These are phyloP conservation scores for Galleria mellonella DNA, from an alignment of 1,140 invertebrate species.

Conservation along the genomic window DNA sequence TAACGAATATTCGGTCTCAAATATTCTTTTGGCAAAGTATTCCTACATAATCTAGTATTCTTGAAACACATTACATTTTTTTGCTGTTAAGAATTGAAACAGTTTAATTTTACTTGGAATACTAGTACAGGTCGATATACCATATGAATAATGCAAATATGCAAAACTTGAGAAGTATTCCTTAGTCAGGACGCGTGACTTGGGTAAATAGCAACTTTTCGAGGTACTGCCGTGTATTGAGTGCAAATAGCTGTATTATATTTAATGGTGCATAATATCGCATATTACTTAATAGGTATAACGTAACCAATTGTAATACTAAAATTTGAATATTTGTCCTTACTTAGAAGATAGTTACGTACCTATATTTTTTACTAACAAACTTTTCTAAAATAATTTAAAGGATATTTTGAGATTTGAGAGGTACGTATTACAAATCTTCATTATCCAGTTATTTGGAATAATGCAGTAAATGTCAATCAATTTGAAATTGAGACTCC, in stretches of 20 bases:
- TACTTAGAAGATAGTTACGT: no score
- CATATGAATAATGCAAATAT: constrained; percentile 53
- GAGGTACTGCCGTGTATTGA: constrained; percentile 38
- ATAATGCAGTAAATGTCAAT: no score
- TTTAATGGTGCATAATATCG: neutral
- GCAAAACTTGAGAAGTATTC: constrained; percentile 50
- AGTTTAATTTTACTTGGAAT: constrained; percentile 19
- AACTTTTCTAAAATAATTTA: no score
- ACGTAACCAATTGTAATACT: neutral
- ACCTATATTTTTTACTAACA: no score
- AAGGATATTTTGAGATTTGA: no score
- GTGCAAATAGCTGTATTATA: constrained; percentile 18
- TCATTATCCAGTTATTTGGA: no score
- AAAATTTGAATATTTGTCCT: no score
- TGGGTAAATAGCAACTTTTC: constrained; percentile 38
- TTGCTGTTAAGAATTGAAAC: constrained; percentile 10
- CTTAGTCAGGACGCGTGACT: constrained; percentile 43
- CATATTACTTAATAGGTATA: no score
- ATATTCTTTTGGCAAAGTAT: neutral
- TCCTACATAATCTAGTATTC: no score
- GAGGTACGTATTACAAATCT: no score
- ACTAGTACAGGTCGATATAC: constrained; percentile 15
- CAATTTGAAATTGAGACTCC: no score
- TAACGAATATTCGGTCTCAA: neutral
- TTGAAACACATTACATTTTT: neutral